phyloP scores from a whole-genome alignment of 2,888 invertebrate genomes.

The Cephalotes varians region DNA sequence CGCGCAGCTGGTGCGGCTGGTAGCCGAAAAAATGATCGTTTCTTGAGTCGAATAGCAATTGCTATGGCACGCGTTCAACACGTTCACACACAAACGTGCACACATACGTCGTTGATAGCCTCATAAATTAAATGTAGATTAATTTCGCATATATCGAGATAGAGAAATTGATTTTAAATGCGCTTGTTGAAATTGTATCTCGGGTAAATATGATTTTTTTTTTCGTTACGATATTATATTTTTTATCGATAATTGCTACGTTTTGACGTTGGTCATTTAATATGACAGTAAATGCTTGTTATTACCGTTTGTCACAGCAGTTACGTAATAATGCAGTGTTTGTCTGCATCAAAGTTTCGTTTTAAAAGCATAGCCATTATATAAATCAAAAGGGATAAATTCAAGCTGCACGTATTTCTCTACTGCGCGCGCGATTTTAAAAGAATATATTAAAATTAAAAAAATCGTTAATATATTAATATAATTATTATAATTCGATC shows the following conservation, averaged over 20 bases:
- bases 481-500: not conserved
- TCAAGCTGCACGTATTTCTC: not conserved
- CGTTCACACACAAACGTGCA: not conserved
- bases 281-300: not conserved
- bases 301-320: not conserved
- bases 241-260: slow-evolving; percentile 24
- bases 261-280: slow-evolving; percentile 13
- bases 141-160: not conserved
- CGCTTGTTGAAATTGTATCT: not conserved
- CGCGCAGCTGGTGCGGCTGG: slow-evolving; percentile 24
- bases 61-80: not conserved
- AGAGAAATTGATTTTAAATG: slow-evolving; percentile 23
- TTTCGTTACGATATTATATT: not conserved
- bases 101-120: not conserved
- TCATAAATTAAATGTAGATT: slow-evolving; percentile 13
- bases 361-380: slow-evolving; percentile 1
- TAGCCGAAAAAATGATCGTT: slow-evolving; percentile 35
- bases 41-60: slow-evolving; percentile 31
- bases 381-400: slow-evolving; percentile 16
- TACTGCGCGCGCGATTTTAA: not conserved
- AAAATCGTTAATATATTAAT: slow-evolving; percentile 12
- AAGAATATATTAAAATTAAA: slow-evolving; percentile 22
- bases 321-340: not conserved
- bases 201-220: not conserved
- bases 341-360: slow-evolving; percentile 20